These are phyloP conservation scores for Gobio gobio DNA, from an alignment of 2,113 vertebrate species.

Conservation along the genomic window DNA sequence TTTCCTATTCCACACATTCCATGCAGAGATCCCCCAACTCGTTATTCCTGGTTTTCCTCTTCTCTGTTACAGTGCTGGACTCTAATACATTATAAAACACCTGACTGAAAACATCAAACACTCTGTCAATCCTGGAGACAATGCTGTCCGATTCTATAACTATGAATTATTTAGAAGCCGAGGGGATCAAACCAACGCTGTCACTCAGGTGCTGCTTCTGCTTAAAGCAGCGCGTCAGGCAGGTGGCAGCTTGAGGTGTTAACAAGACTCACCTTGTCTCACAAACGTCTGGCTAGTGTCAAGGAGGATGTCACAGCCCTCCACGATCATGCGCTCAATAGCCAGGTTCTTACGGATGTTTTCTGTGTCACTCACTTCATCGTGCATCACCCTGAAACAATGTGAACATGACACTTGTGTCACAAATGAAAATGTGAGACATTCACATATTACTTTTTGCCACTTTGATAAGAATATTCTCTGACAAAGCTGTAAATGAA, in stretches of 20 bases:
- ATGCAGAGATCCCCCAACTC: neutral
- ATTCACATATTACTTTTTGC: neutral
- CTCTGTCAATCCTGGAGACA: constrained; percentile 11
- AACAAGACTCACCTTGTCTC: constrained; percentile 86
- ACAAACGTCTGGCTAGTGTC: constrained; percentile 98
- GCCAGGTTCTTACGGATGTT: constrained; percentile 98
- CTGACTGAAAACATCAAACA: constrained; percentile 22
- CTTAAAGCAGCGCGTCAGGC: constrained; percentile 4
- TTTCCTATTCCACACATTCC: constrained; percentile 23
- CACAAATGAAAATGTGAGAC: constrained; percentile 36
- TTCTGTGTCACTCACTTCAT: constrained; percentile 97
- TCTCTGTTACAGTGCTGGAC: neutral
- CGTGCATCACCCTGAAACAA: constrained; percentile 90
- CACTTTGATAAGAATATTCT: neutral
- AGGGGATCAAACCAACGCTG: constrained; percentile 14
- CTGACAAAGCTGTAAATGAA: constrained; percentile 16
- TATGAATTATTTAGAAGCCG: constrained; percentile 20
- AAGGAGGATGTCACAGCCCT: constrained; percentile 92
- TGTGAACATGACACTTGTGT: constrained; percentile 79
- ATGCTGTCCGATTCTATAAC: constrained; percentile 6
- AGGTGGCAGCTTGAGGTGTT: neutral
- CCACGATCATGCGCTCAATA: constrained; percentile 96
- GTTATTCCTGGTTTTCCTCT: constrained; percentile 14
- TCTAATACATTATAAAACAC: constrained; percentile 31
- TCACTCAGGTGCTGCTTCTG: neutral